Evolutionary conservation across 2,888 invertebrate genomes (phyloP).

Genomic region (Parasteatoda lunata): DNA sequence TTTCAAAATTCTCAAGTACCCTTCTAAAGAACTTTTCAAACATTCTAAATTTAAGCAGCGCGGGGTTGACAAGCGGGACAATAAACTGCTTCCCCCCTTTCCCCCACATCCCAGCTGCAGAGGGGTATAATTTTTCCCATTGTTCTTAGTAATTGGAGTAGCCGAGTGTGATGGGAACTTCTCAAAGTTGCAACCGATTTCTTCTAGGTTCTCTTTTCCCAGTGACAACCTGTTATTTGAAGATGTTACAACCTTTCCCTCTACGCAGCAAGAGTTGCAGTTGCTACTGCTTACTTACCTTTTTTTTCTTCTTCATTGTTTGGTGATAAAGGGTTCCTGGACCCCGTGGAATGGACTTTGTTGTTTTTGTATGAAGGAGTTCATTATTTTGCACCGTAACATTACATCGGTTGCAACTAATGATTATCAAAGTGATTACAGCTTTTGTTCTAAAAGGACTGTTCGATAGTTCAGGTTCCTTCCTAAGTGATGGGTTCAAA

Average conservation of each 20-base stretch:
- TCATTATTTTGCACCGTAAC: no score
- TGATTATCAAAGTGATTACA: no score
- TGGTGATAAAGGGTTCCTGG: neutral
- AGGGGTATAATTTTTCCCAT: slow-evolving; percentile 23
- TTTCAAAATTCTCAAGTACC: no score
- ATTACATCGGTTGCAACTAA: no score
- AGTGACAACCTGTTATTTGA: slow-evolving; percentile 51
- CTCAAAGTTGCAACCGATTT: neutral
- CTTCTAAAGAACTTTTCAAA: no score
- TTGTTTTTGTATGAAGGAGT: neutral
- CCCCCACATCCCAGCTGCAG: neutral
- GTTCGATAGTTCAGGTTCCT: no score
- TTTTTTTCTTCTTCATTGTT: neutral
- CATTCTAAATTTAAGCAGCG: slow-evolving; percentile 18
- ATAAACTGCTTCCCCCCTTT: neutral
- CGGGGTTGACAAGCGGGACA: neutral
- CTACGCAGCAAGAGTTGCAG: neutral
- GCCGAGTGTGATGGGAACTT: slow-evolving; percentile 17
- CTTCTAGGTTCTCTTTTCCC: neutral
- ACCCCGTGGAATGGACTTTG: neutral
- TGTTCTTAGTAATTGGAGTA: slow-evolving; percentile 56
- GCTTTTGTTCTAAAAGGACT: no score
- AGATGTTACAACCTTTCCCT: neutral
- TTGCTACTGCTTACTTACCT: slow-evolving; percentile 5
- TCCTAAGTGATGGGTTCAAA: no score